Evolutionary conservation across 2,797 vertebrate genomes (phyloP), one percentile per base, ranked within the genome.

Genomic region (Manis crassicaudata): DNA sequence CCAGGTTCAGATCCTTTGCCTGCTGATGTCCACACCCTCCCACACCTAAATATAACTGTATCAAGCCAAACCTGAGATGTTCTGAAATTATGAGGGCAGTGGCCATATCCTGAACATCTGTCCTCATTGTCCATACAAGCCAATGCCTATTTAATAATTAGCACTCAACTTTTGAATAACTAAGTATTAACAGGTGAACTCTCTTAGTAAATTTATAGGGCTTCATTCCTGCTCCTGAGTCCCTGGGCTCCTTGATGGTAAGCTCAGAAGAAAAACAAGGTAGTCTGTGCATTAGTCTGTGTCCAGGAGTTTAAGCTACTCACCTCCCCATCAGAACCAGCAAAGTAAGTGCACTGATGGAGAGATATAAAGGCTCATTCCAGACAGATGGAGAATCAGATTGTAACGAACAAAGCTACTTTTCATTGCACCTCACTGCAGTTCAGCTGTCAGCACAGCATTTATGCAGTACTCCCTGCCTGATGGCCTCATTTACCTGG

Each of bases 321-420:
- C 16, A n/a, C 10, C 17, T 81, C 20, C 95, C 88, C 63, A 83
- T 58, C 82, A 70, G 89, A 54, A 63, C 11, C 23, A 88, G 43
- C 3, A 32, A 85, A 73, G 18, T 54, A 46, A 54, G 29, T n/a
- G 4, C 56, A 68, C 20, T 46, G 68, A 86, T 37, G 27, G 27
- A 86, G 40, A 92, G 50, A 32, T 16, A 21, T 5, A 50, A 92
- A 75, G n/a, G 18, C 72, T 37, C 23, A 84, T 3, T 40, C 16
- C 14, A 82, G 54, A 86, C 5, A 88, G 88, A 94, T 68, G 62
- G 67, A 87, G 50, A 93, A 84, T 90, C 76, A 68, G 58, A 62
- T 4, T 60, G 14, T 32, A 54, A 62, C 29, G 65, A 92, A 63
- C 9, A 79, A 46, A 86, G 43, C 50, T 32, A 80, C 70, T 79